Conservation (phyloP, 2,113 vertebrate species). For the Brachypteracias leptosomus region DNA sequence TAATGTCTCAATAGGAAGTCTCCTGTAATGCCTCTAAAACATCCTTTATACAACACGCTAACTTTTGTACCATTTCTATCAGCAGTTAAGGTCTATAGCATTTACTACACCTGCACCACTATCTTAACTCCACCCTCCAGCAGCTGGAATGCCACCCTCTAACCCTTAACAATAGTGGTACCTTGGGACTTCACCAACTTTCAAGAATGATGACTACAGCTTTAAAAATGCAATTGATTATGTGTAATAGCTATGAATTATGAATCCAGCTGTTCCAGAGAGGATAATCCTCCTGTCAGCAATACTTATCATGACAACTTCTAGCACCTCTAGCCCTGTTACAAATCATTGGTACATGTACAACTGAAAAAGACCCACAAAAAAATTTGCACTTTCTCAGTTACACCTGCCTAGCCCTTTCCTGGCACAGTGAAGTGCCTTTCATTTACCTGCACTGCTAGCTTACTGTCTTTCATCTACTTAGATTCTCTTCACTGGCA, state of each 20-base stretch:
- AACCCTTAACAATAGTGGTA: rapidly evolving
- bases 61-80: background rate
- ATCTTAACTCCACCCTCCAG: background rate
- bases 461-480: background rate
- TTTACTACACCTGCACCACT: background rate
- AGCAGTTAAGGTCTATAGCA: rapidly evolving
- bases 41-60: rapidly evolving
- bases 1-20: background rate
- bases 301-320: background rate
- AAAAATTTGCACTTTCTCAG: background rate
- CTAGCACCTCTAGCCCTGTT: background rate
- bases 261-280: background rate
- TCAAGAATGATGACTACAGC: background rate
- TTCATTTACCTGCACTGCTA: background rate
- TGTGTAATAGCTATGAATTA: background rate
- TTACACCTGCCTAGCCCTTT: background rate
- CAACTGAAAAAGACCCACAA: background rate
- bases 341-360: rapidly evolving
- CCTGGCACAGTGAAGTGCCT: background rate
- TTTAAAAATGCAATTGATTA: background rate
- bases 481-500: background rate
- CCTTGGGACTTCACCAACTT: background rate
- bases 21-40: background rate
- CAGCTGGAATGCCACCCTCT: background rate
- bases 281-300: background rate